Evolutionary conservation across 1,140 invertebrate species (phyloP), one percentile per base, ranked within the genome.

Genomic region (Pararge aegeria): DNA sequence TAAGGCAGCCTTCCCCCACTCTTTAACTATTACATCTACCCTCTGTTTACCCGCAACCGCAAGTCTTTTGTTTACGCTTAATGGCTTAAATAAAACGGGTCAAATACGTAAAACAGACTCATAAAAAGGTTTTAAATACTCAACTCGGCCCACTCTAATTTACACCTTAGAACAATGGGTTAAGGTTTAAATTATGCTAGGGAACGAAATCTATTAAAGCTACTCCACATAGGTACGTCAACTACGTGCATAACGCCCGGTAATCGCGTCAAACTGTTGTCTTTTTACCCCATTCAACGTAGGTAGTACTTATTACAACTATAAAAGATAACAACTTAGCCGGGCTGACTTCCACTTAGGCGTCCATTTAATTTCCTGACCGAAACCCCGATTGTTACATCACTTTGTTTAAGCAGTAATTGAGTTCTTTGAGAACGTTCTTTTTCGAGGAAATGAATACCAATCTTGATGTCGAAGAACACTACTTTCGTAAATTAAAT

Each of bases 321-420:
- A 80, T 69, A 74, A 61, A 55, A 80, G 81, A 83, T 84, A 81
- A 79, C 75, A 75, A 55, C 66, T 75, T 78, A 75, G 78, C 78
- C 61, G 66, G 52, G 55, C 67, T 37, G 59, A 71, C 69, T 73
- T 71, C 68, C 73, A 78, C 66, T 84, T 79, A 79, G 73, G 71
- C 75, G 68, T 77, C 77, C 78, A 72, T 83, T 87, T 87, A 89
- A 89, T 89, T 89, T 89, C 86, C 86, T 87, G 82, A 67, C 75
- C 71, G 62, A 78, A 83, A 72, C 75, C 73, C 73, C 72, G 72
- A 83, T 82, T 75, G 83, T 75, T 75, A 71, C 73, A 78, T 80
- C 76, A 81, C 85, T 85, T 86, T 83, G 84, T 86, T 86, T 83
- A 82, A 86, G 69, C 79, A 78, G 79, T 85, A 85, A 85, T 87